Evolutionary conservation across 37 sponge, comb jelly and placozoan species (phyloP), one percentile per base, ranked within the genome.

Genomic region (Hormiphora californensis): DNA sequence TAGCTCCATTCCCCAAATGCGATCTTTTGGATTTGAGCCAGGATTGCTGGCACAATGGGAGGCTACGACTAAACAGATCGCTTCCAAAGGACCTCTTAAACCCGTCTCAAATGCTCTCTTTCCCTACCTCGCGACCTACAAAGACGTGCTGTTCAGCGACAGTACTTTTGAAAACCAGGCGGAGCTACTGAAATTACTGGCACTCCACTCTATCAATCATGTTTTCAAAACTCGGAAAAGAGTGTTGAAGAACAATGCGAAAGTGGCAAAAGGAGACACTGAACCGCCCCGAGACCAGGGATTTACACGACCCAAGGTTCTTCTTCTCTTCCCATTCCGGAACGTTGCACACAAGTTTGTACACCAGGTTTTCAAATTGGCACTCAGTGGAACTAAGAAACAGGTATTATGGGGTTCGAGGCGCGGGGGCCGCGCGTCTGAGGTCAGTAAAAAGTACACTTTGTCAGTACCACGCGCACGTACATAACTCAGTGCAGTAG

Each of bases 291-390:
- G 88, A 43, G 99, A 98, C 38, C 99, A 98, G 63, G 99, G 99
- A 11, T 87, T 95, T 31, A 95, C 94, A 34, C 87, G 99, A 0
- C 99, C 99, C 4, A 92, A 94, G 68, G 92, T 95, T 0, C 89
- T 98, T 1, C 87, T 95, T 21, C 86, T 98, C 22, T 37, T 92
- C n/a, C 99, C 99, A 15, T 98, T 98, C 88, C 89, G 95, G 22
- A 89, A 95, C 28, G 54, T 92, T 28, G 99, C 99, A 15, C 85
- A 73, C 57, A 59, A 86, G 11, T 32, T 86, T 54, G 32, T 86
- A 37, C 62, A 86, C 21, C 32, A 86, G 44, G 33, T 86, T n/a
- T 19, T 59, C 54, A 86, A 86, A 55, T 21, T 86, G 3, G 32
- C 81, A n/a, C 44, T 73, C n/a, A 73, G 46, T 41, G 81, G 81